Evolutionary conservation across 2,888 invertebrate species (phyloP).

Genomic region (Galeopsomyia nigrocyanea): DNA sequence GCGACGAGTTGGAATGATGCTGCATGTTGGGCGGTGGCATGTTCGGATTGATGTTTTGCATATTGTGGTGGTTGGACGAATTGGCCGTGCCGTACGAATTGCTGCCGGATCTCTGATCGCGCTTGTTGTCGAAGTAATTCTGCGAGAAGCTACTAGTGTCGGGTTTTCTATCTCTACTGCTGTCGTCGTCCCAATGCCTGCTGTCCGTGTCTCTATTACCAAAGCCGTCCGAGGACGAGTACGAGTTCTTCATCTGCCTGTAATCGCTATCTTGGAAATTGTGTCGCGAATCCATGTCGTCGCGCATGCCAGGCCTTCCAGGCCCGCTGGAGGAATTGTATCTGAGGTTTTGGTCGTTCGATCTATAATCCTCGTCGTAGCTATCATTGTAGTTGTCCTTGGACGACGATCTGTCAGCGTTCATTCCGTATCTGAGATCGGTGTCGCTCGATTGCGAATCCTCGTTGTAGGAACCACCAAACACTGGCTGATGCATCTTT

Average conservation of each 20-base stretch:
- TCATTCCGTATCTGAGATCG: slow-evolving; percentile 18
- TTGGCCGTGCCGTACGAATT: slow-evolving; percentile 38
- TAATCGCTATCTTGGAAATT: slow-evolving; percentile 61
- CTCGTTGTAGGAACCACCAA: slow-evolving; percentile 53
- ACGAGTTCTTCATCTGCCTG: slow-evolving; percentile 47
- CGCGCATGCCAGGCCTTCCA: slow-evolving; percentile 53
- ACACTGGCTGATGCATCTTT: slow-evolving; percentile 62
- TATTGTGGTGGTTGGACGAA: slow-evolving; percentile 60
- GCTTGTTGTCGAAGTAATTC: slow-evolving; percentile 25
- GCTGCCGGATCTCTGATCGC: not conserved
- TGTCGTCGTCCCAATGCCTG: slow-evolving; percentile 21
- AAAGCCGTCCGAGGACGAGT: slow-evolving; percentile 2
- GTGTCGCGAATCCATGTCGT: slow-evolving; percentile 56
- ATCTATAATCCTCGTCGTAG: slow-evolving; percentile 55
- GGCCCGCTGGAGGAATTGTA: slow-evolving; percentile 56
- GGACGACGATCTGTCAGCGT: slow-evolving; percentile 28
- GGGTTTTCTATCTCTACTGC: not conserved
- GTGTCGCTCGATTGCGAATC: slow-evolving; percentile 35
- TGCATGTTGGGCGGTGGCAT: slow-evolving; percentile 59
- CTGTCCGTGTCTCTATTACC: slow-evolving; percentile 6
- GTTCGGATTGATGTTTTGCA: slow-evolving; percentile 63
- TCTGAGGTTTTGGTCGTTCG: slow-evolving; percentile 61
- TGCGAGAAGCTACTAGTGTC: slow-evolving; percentile 1
- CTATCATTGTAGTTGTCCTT: slow-evolving; percentile 48
- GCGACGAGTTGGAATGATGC: slow-evolving; percentile 57